A percentile compares a stretch with the other conserved stretches of the same genome.
phyloP scores from a whole-genome alignment of 2,113 vertebrate genomes.

The Nesospiza acunhae region DNA sequence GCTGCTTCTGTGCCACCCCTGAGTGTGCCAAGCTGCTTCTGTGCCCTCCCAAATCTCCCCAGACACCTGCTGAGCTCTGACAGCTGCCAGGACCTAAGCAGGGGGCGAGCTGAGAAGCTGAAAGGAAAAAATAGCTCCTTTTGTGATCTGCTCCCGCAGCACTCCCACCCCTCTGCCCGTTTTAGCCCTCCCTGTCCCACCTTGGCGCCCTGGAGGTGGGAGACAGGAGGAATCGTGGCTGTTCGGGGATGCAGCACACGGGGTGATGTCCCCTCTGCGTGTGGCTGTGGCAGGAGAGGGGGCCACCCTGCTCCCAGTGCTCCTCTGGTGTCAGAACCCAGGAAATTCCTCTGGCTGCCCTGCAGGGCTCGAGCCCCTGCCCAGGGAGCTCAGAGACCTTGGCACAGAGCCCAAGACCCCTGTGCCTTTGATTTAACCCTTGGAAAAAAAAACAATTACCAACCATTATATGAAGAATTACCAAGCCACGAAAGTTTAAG shows the following conservation, averaged over 20 bases:
- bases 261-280: rapidly evolving
- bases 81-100: background rate
- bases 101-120: background rate
- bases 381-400: too few species aligned
- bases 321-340: background rate
- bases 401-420: too few species aligned
- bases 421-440: too few species aligned
- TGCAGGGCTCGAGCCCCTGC: too few species aligned
- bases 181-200: background rate
- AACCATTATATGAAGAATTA: too few species aligned
- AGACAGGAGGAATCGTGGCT: rapidly evolving
- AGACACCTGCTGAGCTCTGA: background rate
- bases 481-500: too few species aligned
- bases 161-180: background rate
- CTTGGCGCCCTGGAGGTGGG: background rate
- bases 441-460: too few species aligned
- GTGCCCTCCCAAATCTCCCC: background rate
- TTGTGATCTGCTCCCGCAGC: background rate
- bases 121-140: background rate
- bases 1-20: background rate
- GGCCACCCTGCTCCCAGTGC: background rate
- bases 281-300: background rate
- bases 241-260: background rate
- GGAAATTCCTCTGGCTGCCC: too few species aligned
- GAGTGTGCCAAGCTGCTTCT: background rate